Base-by-base conservation (phyloP, 2,113 vertebrate genomes). In the Ciconia boyciana region DNA sequence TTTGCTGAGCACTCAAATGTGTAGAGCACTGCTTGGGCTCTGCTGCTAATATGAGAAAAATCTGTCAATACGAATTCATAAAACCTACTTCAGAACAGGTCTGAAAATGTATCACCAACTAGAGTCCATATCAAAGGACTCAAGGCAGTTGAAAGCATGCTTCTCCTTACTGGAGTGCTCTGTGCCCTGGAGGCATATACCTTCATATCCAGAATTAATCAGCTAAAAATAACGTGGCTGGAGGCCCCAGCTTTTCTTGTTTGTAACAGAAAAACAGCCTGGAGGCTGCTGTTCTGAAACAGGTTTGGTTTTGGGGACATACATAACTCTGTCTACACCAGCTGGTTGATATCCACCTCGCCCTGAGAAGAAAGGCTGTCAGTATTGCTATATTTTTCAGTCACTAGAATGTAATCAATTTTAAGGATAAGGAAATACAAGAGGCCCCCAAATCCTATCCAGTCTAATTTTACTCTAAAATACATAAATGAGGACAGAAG, bases 361-460 rank as follows among this genome's bases (percentile, higher is more conserved):
- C 90, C 36, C 68, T 83, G 41, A 93, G 83, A 95, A 95, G 91
- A 97, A 96, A 94, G 68, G 54, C 52, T 93, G 94, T 77, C 93
- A 88, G 62, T 88, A 91, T 55, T 76, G 93, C 89, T 94, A 15
- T 93, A 89, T 96, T 97, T 97, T 97, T 94, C 93, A 93, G 77
- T 94, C 92, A 89, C 72, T 87, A 95, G 82, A 96, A 96, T 89
- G 64, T 80, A 96, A 96, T 95, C 87, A 95, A 80, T 97, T 95
- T 96, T 95, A 94, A 88, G 96, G 81, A 89, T 92, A 93, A 93
- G 77, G 91, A 97, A 97, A 96, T 71, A 91, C 39, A 95, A 94
- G 95, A 89, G 94, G 71, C 54, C 83, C 28, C 36, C 76, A 82
- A 57, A 89, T 13, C 24, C 84, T 96, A 89, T 91, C 62, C 96